Evolutionary conservation across 2,888 invertebrate species (phyloP).

Genomic region (Drosophila testacea): DNA sequence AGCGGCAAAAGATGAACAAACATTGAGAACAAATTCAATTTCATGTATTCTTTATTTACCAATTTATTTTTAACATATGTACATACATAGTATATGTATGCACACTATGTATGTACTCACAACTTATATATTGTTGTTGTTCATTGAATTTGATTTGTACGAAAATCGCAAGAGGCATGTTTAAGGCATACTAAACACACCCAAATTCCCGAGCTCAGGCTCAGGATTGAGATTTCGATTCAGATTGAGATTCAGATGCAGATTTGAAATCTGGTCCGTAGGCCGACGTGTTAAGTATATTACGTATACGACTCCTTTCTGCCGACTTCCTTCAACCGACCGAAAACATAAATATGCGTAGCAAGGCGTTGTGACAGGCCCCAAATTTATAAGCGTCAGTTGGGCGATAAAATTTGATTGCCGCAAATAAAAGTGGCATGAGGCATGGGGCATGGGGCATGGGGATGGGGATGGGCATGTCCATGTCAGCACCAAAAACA

Average conservation of each 20-base stretch:
- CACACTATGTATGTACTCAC: neutral
- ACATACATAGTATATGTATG: neutral
- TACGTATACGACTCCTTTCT: slow-evolving; percentile 50
- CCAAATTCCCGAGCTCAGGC: neutral
- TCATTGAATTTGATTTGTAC: slow-evolving; percentile 56
- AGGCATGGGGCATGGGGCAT: neutral
- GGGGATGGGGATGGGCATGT: slow-evolving; percentile 5
- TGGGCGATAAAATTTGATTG: slow-evolving; percentile 79
- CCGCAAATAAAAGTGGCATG: slow-evolving; percentile 64
- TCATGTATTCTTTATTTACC: slow-evolving; percentile 52
- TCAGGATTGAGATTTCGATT: neutral
- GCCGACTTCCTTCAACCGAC: neutral
- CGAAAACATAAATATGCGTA: slow-evolving; percentile 64
- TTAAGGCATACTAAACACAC: neutral
- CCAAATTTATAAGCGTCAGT: slow-evolving; percentile 77
- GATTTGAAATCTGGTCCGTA: slow-evolving; percentile 22
- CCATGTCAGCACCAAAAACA: neutral
- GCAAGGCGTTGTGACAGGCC: slow-evolving; percentile 60
- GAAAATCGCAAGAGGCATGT: slow-evolving; percentile 33
- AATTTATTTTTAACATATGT: slow-evolving; percentile 24
- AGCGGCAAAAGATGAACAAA: slow-evolving; percentile 42
- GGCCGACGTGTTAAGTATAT: slow-evolving; percentile 72
- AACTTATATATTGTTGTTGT: slow-evolving; percentile 19
- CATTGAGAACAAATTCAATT: slow-evolving; percentile 64
- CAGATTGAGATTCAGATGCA: neutral